Conservation (phyloP, 92 coral and sea anemone genomes). For the Metridium senile region DNA sequence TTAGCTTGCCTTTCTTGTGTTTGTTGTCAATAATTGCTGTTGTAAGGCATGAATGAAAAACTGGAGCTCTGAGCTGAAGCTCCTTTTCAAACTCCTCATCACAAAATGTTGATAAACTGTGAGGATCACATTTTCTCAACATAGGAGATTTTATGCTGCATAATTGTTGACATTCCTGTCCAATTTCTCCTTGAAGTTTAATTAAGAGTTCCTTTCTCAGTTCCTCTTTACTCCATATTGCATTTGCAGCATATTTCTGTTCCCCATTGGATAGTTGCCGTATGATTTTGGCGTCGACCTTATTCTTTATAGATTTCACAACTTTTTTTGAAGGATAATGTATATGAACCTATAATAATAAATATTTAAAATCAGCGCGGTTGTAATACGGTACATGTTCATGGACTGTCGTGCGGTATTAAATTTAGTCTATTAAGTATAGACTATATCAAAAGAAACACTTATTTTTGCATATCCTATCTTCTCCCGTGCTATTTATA, state of each 20-base stretch:
- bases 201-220: conserved; percentile 11
- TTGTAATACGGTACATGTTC: not conserved
- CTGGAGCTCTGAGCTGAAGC: conserved; percentile 42
- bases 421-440: not conserved
- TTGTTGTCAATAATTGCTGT: conserved; percentile 1
- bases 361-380: not conserved
- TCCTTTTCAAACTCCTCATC: conserved; percentile 40
- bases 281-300: conserved; percentile 35
- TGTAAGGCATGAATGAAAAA: conserved; percentile 20
- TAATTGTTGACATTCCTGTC: conserved; percentile 25
- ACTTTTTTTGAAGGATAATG: conserved; percentile 33
- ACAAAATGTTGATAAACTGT: conserved; percentile 34
- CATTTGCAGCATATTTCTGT: conserved; percentile 49
- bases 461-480: too few relatives aligned
- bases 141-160: conserved; percentile 24
- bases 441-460: too few relatives aligned
- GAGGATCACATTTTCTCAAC: conserved; percentile 31
- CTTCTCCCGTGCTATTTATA: too few relatives aligned
- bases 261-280: conserved; percentile 49
- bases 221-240: conserved; percentile 47
- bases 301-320: not conserved
- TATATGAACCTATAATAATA: conserved; percentile 29
- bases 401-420: not conserved
- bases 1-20: conserved; percentile 3
- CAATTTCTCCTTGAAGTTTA: conserved; percentile 31